Conservation (phyloP, 92 coral and sea anemone species). For the Galaxea fascicularis region DNA sequence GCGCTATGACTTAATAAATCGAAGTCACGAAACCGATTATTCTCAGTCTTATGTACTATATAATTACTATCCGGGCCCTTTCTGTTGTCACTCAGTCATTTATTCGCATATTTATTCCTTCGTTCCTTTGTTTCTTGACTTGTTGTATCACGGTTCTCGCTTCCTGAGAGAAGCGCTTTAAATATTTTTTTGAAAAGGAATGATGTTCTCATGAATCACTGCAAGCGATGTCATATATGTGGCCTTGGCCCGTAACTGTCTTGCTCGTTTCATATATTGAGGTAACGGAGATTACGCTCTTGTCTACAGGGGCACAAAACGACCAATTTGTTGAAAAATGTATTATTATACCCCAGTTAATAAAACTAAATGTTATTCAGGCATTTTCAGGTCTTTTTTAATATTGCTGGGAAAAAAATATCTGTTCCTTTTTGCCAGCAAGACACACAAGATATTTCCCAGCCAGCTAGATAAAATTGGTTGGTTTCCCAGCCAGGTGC, state of each 20-base stretch:
- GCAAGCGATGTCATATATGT: too few relatives aligned
- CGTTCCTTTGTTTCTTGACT: neutral
- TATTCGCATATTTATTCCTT: neutral
- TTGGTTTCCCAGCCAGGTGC: too few relatives aligned
- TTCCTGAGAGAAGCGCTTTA: neutral
- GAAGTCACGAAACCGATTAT: constrained; percentile 3
- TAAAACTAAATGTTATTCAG: too few relatives aligned
- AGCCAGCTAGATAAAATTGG: too few relatives aligned
- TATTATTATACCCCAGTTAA: too few relatives aligned
- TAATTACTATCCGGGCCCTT: neutral
- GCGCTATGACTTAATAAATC: neutral
- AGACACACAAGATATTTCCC: too few relatives aligned
- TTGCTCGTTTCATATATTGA: neutral
- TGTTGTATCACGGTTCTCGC: neutral
- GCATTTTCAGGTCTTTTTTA: too few relatives aligned
- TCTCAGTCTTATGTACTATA: neutral
- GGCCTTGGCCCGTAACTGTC: neutral
- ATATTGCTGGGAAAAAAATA: too few relatives aligned
- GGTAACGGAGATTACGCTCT: neutral
- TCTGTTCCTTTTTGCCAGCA: too few relatives aligned
- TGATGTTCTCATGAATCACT: too few relatives aligned
- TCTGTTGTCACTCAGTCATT: neutral
- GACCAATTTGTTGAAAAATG: too few relatives aligned
- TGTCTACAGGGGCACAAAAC: too few relatives aligned
- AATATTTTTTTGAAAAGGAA: neutral